Evolutionary conservation across 2,797 vertebrate species (phyloP).

Genomic region (Urocyon cinereoargenteus): DNA sequence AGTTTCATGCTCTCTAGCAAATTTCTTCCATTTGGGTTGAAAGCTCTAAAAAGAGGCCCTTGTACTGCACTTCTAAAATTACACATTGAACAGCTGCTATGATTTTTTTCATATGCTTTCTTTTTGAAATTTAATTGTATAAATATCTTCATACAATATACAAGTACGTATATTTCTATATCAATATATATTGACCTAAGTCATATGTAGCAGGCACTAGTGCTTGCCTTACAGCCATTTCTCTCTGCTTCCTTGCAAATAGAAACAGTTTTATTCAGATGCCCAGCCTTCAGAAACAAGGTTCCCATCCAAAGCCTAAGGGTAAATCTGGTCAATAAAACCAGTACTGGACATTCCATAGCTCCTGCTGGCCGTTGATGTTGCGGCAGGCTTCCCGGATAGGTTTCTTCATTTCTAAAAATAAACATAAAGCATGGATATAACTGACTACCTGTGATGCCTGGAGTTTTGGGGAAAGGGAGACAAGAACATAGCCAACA

Average conservation of each 20-base stretch:
- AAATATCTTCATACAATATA: neutral
- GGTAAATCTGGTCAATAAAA: neutral
- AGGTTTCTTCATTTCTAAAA: constrained; percentile 23
- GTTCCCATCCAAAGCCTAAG: neutral
- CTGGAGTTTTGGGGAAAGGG: neutral
- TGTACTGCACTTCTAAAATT: constrained; percentile 18
- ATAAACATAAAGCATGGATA: neutral
- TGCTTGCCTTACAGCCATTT: neutral
- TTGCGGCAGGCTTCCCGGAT: neutral
- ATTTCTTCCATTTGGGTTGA: constrained; percentile 51
- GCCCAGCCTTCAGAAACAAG: neutral
- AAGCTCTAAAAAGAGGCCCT: constrained; percentile 30
- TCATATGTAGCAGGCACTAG: neutral
- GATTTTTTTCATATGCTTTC: neutral
- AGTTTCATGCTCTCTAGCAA: neutral
- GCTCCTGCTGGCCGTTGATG: neutral
- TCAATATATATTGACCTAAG: neutral
- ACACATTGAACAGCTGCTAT: neutral
- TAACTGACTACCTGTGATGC: too few species aligned
- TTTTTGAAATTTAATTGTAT: constrained; percentile 2
- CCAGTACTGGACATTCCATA: neutral
- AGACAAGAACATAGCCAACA: neutral
- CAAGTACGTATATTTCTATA: neutral
- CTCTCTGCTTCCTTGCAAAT: neutral
- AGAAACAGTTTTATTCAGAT: neutral